Base-by-base conservation (phyloP, 1,140 invertebrate species). In the Physella acuta region DNA sequence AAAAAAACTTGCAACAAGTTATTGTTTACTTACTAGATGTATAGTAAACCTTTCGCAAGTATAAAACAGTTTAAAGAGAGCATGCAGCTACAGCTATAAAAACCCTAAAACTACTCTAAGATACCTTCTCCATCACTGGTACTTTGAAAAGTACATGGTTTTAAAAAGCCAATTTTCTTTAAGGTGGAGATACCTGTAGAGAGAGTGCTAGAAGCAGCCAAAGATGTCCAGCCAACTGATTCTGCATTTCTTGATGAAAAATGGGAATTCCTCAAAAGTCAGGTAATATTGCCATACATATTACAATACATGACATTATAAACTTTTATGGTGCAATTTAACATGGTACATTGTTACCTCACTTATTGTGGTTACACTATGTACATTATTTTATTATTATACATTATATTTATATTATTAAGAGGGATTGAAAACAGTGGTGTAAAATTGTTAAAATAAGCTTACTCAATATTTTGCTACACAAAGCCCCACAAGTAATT, bases 111-210 rank as follows among this genome's bases (percentile, higher is more conserved):
- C 11, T 28, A 17, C 26, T 56, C 8, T 17, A 11, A 8, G 26
- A 16, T 28, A 8, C 16, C 8, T 8, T 56, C 26, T 16, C 53
- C 53, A 56, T 11, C 53, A 56, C 14, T 56, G 11, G 14, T 56
- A 14, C 8, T 26, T 56, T 56, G 8, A 56, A 26, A 56, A 16
- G 26, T 28, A 17, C 11, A 56, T 56, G 11, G 26, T 56, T 56
- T 11, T 16, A 49, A n/a, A n/a, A n/a, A n/a, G n/a, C n/a, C n/a
- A n/a, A n/a, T 34, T 20, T 5, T 20, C 34, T 20, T 72, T 30
- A 39, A 78, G 76, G 76, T 78, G 14, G 76, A 78, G 14, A 71
- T 78, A 36, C 75, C 76, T 16, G 64, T 73, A 24, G 63, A 37
- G 14, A 44, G 70, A n/a, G 30, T 78, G 28, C 51, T 72, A 11